These are phyloP conservation scores for Macrosiphum euphorbiae DNA, from an alignment of 2,888 invertebrate genomes.

Conservation along the genomic window DNA sequence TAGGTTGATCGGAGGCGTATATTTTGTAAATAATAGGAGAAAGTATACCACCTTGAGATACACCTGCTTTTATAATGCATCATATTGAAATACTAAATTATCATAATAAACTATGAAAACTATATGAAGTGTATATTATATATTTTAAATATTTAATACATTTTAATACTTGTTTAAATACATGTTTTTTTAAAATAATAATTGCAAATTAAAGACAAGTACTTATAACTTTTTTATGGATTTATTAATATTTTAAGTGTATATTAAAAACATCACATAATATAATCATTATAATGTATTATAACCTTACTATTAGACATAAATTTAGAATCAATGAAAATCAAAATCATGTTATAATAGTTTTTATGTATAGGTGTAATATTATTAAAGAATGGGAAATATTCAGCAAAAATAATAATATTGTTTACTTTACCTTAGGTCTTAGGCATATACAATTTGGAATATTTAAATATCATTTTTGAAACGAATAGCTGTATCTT, in stretches of 20 bases:
- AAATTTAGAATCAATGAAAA: not conserved
- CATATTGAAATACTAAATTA: not conserved
- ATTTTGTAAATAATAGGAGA: too few species aligned
- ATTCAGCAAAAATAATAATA: not conserved
- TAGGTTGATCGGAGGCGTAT: too few species aligned
- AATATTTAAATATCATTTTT: not conserved
- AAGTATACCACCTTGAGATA: too few species aligned
- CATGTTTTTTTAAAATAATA: not conserved
- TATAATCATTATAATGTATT: not conserved
- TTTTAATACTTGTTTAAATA: not conserved
- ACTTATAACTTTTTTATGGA: not conserved
- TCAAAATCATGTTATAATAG: not conserved
- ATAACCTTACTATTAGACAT: not conserved
- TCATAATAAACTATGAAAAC: not conserved
- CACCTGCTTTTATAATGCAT: too few species aligned
- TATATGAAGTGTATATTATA: not conserved
- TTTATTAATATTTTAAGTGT: not conserved
- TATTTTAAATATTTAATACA: not conserved
- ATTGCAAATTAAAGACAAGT: not conserved
- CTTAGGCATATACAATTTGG: not conserved
- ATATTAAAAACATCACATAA: not conserved
- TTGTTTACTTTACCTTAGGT: not conserved
- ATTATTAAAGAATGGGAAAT: not conserved
- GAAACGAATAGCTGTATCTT: not conserved
- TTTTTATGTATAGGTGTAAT: not conserved